Conservation (phyloP, 2,797 vertebrate genomes). For the Muscicapa striata region DNA sequence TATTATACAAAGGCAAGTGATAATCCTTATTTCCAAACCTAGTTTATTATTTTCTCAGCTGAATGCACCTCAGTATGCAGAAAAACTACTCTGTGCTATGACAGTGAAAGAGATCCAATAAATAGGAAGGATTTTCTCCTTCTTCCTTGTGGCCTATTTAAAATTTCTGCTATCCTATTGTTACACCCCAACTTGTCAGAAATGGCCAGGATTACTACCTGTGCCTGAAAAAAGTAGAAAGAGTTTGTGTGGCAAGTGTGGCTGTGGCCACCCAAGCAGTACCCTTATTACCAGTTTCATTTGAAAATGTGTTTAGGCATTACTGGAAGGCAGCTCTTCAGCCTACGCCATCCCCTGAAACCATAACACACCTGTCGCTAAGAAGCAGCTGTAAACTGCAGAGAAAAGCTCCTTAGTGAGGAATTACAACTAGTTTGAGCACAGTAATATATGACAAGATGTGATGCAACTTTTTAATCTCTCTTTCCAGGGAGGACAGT, state of each 20-base stretch:
- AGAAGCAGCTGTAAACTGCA: neutral
- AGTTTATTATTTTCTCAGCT: neutral
- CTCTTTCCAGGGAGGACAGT: neutral
- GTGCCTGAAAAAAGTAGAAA: neutral
- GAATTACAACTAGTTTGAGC: neutral
- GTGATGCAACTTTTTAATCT: neutral
- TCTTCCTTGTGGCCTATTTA: neutral
- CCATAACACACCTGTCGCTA: fast-evolving
- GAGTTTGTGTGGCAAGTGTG: neutral
- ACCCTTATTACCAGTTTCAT: neutral
- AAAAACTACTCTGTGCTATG: neutral
- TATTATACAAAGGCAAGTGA: neutral
- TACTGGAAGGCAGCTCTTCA: neutral
- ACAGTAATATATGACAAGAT: neutral
- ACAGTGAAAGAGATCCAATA: neutral
- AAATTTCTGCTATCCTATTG: neutral
- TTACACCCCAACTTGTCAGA: neutral
- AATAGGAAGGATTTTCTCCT: neutral
- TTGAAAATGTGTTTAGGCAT: neutral
- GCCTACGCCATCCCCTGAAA: neutral
- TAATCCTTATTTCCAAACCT: neutral
- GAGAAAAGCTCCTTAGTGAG: fast-evolving
- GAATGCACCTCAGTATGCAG: neutral
- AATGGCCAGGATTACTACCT: neutral
- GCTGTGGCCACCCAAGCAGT: neutral